phyloP scores from a whole-genome alignment of 2,888 invertebrate genomes.

The Hyalella azteca region DNA sequence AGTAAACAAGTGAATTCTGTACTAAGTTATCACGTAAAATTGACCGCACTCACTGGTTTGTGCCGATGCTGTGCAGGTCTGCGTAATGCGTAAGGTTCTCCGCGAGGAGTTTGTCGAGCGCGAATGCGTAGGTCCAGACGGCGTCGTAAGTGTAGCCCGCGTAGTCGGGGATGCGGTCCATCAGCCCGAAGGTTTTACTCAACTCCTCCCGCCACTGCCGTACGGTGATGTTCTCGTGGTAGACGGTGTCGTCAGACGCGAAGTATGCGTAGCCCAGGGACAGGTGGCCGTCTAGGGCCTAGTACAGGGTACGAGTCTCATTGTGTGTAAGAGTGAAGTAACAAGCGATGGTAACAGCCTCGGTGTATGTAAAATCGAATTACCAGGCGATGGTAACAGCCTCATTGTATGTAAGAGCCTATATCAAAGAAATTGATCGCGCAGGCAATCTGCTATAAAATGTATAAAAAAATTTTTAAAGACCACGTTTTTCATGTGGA shows the following conservation, averaged over 20 bases:
- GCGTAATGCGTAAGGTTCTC: slow-evolving; percentile 70
- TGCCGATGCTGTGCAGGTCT: slow-evolving; percentile 67
- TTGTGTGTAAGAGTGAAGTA: too few species aligned
- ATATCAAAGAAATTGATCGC: too few species aligned
- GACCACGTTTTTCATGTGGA: too few species aligned
- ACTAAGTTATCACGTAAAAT: too few species aligned
- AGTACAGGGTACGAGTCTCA: too few species aligned
- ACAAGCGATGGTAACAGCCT: too few species aligned
- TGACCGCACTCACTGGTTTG: slow-evolving; percentile 66
- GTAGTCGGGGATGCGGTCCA: slow-evolving; percentile 38
- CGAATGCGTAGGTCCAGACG: slow-evolving; percentile 79
- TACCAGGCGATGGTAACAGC: too few species aligned
- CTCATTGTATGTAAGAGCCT: too few species aligned
- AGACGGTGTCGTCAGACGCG: slow-evolving; percentile 69
- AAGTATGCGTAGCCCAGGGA: slow-evolving; percentile 74
- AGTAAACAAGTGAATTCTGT: too few species aligned
- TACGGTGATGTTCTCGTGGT: slow-evolving; percentile 71
- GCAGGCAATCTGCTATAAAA: too few species aligned
- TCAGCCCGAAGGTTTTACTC: slow-evolving; percentile 60
- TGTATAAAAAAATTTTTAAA: too few species aligned
- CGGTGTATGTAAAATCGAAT: too few species aligned
- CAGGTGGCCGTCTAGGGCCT: slow-evolving; percentile 77
- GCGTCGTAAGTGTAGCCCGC: slow-evolving; percentile 77
- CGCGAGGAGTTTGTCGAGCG: slow-evolving; percentile 71
- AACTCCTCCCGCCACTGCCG: slow-evolving; percentile 70